Conservation (phyloP, 2,888 invertebrate genomes). For the Troilus luridus region DNA sequence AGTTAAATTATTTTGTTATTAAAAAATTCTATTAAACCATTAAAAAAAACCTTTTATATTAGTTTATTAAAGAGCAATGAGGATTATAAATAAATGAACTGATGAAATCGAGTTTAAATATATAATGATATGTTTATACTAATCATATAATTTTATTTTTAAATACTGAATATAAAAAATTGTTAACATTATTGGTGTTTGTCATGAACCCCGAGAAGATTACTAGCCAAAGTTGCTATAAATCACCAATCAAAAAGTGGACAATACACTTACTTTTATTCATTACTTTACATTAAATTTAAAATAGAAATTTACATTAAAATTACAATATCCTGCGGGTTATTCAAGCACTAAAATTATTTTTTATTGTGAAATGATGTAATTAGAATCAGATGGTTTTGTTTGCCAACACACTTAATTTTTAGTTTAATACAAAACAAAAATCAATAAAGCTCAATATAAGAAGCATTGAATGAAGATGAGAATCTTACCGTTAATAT, state of each 20-base stretch:
- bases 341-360: not conserved
- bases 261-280: too few species aligned
- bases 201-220: too few species aligned
- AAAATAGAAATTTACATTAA: not conserved
- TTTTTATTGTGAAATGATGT: not conserved
- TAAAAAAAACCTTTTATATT: constrained; percentile 27
- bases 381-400: not conserved
- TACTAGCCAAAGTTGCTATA: too few species aligned
- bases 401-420: not conserved
- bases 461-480: not conserved
- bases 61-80: not conserved
- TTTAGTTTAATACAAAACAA: constrained; percentile 63
- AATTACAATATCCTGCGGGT: not conserved
- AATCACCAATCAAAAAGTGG: too few species aligned
- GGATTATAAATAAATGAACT: not conserved
- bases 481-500: constrained; percentile 59
- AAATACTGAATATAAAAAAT: not conserved
- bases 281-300: too few species aligned
- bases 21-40: not conserved
- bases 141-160: not conserved
- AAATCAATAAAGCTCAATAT: constrained; percentile 45
- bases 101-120: not conserved
- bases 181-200: too few species aligned
- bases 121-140: not conserved
- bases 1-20: constrained; percentile 27